Conservation (phyloP, 1,140 invertebrate genomes). For the Bombus breviceps region DNA sequence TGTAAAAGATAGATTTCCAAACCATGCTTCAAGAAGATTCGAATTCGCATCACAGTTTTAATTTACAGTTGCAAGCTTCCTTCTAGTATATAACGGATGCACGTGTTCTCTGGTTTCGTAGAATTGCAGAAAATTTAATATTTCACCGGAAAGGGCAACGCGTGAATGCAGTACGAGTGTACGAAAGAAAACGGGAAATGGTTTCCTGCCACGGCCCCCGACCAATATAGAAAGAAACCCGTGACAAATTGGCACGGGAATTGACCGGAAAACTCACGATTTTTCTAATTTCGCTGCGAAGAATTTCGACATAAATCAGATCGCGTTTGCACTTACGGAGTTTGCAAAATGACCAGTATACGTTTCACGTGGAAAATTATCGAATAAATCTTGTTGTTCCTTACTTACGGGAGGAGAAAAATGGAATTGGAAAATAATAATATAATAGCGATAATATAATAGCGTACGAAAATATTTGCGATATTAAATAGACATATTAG, state of each 20-base stretch:
- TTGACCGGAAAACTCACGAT: not conserved
- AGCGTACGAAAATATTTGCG: not conserved
- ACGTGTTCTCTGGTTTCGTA: not conserved
- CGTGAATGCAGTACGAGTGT: not conserved
- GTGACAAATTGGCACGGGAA: constrained; percentile 27
- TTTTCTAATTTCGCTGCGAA: constrained; percentile 13
- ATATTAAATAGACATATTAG: not conserved
- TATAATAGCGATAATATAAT: no score
- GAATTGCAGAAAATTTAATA: constrained; percentile 12
- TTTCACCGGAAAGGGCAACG: not conserved
- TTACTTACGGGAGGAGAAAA: not conserved
- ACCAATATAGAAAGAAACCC: no score
- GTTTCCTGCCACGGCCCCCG: not conserved
- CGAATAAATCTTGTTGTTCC: constrained; percentile 3
- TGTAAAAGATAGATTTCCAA: not conserved
- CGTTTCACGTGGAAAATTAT: not conserved
- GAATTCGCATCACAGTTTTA: not conserved
- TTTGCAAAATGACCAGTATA: constrained; percentile 5
- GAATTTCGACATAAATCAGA: constrained; percentile 12
- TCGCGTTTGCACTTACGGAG: not conserved
- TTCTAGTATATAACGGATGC: no score
- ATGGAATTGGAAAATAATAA: no score
- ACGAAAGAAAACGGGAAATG: not conserved
- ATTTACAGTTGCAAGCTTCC: not conserved
- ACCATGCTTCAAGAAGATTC: no score